These are phyloP conservation scores for Drosophila miranda DNA, from an alignment of 1,140 invertebrate species.

Conservation along the genomic window DNA sequence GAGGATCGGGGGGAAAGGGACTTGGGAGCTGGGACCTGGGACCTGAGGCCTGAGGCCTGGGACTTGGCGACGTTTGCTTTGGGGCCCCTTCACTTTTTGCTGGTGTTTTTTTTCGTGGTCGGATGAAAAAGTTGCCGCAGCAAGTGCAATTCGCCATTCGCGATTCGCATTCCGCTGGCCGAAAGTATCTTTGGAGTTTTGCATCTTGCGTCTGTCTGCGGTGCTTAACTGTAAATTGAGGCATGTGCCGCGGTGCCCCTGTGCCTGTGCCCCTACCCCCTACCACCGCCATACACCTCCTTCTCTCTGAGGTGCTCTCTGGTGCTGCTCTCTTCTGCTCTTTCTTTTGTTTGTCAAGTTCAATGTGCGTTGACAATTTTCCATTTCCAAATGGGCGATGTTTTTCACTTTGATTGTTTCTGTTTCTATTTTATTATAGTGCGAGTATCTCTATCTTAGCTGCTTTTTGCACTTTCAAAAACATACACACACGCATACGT, in stretches of 20 bases:
- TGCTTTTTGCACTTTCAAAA: conserved; percentile 52
- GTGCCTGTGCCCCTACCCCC: background rate
- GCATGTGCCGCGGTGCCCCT: conserved; percentile 40
- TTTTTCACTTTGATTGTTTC: conserved; percentile 65
- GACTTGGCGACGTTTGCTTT: conserved; percentile 57
- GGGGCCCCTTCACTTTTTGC: conserved; percentile 74
- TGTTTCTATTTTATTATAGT: conserved; percentile 10
- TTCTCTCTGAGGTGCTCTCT: background rate
- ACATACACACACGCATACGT: conserved; percentile 15
- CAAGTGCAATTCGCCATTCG: conserved; percentile 67
- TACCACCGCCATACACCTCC: background rate
- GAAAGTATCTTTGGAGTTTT: conserved; percentile 76
- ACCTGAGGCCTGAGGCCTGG: conserved; percentile 22
- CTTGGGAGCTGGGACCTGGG: conserved; percentile 17
- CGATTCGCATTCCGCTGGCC: conserved; percentile 71
- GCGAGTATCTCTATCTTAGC: background rate
- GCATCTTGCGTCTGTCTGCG: conserved; percentile 62
- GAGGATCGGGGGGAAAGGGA: conserved; percentile 24
- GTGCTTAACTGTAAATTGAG: conserved; percentile 76
- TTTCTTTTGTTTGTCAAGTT: conserved; percentile 62
- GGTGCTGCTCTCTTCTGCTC: conserved; percentile 1
- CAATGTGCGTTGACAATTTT: conserved; percentile 80
- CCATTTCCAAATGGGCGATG: conserved; percentile 68
- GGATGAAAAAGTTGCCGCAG: conserved; percentile 71
- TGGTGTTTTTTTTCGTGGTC: conserved; percentile 35